Evolutionary conservation across 2,888 invertebrate genomes (phyloP).

Genomic region (Myopa tessellatipennis): DNA sequence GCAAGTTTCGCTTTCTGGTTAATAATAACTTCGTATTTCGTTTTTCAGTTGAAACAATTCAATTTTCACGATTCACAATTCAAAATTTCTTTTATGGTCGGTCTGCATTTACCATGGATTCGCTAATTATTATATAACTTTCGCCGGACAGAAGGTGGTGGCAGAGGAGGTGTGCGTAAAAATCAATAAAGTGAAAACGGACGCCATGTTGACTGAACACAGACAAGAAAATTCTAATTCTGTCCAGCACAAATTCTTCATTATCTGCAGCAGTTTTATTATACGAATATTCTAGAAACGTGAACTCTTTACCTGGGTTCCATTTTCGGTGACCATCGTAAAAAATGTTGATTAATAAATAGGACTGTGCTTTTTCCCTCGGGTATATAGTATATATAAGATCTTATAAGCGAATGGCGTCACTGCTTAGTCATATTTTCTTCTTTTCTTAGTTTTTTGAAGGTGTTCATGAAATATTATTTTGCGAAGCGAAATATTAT

Average conservation of each 20-base stretch:
- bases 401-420: constrained; percentile 64
- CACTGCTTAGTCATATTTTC: constrained; percentile 65
- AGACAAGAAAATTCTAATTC: constrained; percentile 42
- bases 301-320: constrained; percentile 64
- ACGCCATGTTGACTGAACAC: constrained; percentile 60
- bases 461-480: constrained; percentile 42
- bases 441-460: constrained; percentile 44
- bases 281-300: neutral
- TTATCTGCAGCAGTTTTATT: constrained; percentile 27
- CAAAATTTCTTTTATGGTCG: too few relatives aligned
- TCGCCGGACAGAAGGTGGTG: constrained; percentile 4
- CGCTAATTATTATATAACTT: constrained; percentile 17
- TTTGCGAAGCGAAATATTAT: constrained; percentile 21
- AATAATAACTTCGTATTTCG: too few relatives aligned
- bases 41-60: too few relatives aligned
- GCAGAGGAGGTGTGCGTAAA: constrained; percentile 54
- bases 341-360: constrained; percentile 36
- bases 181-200: constrained; percentile 66
- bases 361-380: constrained; percentile 37
- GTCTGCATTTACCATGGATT: too few relatives aligned
- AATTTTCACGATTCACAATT: too few relatives aligned
- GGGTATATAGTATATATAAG: constrained; percentile 59
- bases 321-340: constrained; percentile 69
- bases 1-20: too few relatives aligned
- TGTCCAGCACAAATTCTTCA: constrained; percentile 35